phyloP scores from a whole-genome alignment of 1,140 invertebrate species.

The Caenorhabditis tropicalis region DNA sequence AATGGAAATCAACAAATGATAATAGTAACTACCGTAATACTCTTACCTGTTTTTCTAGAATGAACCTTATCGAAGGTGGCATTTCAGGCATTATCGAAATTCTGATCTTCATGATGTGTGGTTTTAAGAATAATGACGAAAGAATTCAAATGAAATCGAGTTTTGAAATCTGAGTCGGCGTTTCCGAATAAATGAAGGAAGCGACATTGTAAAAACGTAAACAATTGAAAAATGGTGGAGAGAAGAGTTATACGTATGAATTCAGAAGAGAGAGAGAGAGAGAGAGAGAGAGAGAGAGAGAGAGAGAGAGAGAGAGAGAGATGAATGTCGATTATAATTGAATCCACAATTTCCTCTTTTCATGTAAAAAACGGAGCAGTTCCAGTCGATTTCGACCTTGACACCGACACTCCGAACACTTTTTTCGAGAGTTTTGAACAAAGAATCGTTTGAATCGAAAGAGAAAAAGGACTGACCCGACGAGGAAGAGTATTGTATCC shows the following conservation, averaged over 20 bases:
- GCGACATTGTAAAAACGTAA: slow-evolving; percentile 42
- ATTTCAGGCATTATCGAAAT: slow-evolving; percentile 17
- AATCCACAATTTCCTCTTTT: background rate
- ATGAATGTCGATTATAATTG: slow-evolving; percentile 26
- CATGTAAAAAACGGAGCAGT: background rate
- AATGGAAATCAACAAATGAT: background rate
- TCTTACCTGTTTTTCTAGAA: slow-evolving; percentile 15
- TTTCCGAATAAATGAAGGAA: slow-evolving; percentile 25
- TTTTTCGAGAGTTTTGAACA: background rate
- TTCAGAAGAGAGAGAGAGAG: background rate
- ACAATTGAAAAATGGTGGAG: slow-evolving; percentile 4
- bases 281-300: background rate
- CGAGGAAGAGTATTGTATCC: slow-evolving; percentile 30
- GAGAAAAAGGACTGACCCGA: slow-evolving; percentile 3
- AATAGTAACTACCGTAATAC: background rate
- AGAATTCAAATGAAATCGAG: background rate
- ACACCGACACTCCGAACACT: background rate
- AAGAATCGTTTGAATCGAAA: background rate
- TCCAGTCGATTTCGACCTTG: background rate
- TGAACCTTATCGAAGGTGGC: background rate
- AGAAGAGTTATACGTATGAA: background rate
- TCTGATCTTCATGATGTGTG: slow-evolving; percentile 25
- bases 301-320: too few relatives aligned
- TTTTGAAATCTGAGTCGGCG: slow-evolving; percentile 33
- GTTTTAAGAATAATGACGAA: background rate